A percentile compares a stretch with the other conserved stretches of the same genome.
phyloP scores from a whole-genome alignment of 2,113 vertebrate genomes.

The Phyllostomus hastatus region DNA sequence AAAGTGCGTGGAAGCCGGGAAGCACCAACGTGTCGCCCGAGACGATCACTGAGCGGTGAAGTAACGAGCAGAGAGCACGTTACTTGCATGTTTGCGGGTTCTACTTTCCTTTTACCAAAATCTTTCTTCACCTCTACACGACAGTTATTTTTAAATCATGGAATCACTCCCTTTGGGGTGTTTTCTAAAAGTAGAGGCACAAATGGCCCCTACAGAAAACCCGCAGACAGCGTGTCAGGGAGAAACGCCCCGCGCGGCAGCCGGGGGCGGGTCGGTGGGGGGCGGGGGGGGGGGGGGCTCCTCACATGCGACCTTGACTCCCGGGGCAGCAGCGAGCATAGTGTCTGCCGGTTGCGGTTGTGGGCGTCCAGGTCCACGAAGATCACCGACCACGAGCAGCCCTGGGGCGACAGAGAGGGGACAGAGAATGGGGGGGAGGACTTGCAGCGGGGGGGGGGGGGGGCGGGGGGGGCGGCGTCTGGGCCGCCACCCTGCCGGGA shows the following conservation, averaged over 20 bases:
- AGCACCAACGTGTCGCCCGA: background rate
- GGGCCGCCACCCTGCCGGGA: background rate
- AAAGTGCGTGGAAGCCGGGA: background rate
- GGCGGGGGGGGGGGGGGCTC: conserved; percentile 33
- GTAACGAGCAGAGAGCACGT: background rate
- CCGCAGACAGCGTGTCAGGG: background rate
- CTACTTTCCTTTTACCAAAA: background rate
- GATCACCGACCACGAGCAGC: conserved; percentile 99
- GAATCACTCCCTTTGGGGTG: background rate
- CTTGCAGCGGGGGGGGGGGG: background rate
- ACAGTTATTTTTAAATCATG: background rate
- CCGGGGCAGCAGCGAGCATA: conserved; percentile 93
- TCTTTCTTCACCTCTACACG: background rate
- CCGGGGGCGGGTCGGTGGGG: background rate
- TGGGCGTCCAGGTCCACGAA: conserved; percentile 99
- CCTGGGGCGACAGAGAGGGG: conserved; percentile 79
- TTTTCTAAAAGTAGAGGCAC: conserved; percentile 18
- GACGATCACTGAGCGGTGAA: background rate
- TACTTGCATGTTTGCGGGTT: background rate
- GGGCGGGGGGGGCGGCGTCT: background rate
- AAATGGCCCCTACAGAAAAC: background rate
- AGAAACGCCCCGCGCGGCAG: background rate
- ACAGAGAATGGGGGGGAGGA: background rate
- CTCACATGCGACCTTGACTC: conserved; percentile 98
- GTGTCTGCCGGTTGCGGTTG: conserved; percentile 95